Evolutionary conservation across 2,888 invertebrate species (phyloP).

Genomic region (Acanthosepion esculentum): DNA sequence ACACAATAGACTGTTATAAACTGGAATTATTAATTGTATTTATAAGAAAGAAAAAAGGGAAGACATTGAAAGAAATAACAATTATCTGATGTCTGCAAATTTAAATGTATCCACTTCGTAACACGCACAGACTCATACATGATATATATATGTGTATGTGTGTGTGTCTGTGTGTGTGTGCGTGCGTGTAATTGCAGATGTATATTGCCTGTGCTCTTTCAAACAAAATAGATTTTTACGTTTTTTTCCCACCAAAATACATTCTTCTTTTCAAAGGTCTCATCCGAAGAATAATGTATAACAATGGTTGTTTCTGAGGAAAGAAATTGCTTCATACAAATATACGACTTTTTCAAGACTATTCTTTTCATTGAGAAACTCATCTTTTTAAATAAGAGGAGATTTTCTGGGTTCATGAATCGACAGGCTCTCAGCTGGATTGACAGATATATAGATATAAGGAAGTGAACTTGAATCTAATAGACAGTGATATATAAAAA

Average conservation of each 20-base stretch:
- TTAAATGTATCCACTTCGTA: background rate
- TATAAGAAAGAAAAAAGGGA: background rate
- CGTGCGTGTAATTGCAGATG: background rate
- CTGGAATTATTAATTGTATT: no score
- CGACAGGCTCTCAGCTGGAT: background rate
- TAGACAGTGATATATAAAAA: background rate
- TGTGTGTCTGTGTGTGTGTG: background rate
- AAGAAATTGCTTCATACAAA: background rate
- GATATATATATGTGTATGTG: background rate
- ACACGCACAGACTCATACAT: background rate
- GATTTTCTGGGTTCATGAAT: background rate
- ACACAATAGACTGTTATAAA: no score
- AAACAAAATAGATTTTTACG: background rate
- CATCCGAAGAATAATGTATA: background rate
- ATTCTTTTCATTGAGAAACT: background rate
- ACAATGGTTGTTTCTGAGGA: background rate
- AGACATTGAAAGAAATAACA: background rate
- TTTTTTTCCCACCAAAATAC: background rate
- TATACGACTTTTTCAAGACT: background rate
- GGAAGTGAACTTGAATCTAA: background rate
- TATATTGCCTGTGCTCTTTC: background rate
- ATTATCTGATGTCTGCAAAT: background rate
- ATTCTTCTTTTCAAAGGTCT: conserved; percentile 18
- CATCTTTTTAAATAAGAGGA: background rate
- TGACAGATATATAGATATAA: background rate